phyloP scores from a whole-genome alignment of 2,113 vertebrate genomes.

The Anolis carolinensis region DNA sequence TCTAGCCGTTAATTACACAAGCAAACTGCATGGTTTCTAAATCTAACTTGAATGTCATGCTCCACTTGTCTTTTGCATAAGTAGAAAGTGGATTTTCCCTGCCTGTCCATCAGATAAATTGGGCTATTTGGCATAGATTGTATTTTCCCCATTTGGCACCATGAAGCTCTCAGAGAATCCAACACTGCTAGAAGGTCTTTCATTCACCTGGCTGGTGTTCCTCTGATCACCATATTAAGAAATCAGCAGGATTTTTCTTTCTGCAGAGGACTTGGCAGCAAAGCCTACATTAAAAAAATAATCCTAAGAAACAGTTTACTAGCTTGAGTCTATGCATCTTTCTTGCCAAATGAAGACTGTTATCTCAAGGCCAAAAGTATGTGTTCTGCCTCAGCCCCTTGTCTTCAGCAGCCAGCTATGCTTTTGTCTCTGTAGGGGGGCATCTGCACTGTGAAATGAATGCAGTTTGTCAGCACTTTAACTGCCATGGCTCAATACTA shows the following conservation, averaged over 20 bases:
- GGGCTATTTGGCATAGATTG: background rate
- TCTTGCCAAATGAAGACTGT: conserved; percentile 16
- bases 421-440: background rate
- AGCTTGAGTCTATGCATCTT: conserved; percentile 3
- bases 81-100: background rate
- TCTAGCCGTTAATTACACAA: background rate
- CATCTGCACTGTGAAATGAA: no score
- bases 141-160: background rate
- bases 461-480: no score
- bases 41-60: background rate
- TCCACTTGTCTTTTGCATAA: background rate
- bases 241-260: conserved; percentile 1
- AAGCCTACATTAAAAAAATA: background rate
- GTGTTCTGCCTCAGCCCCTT: background rate
- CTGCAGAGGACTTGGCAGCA: conserved; percentile 6
- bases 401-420: background rate
- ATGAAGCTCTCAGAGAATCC: background rate
- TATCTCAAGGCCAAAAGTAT: background rate
- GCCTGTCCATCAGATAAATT: background rate
- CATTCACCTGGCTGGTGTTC: background rate
- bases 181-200: background rate
- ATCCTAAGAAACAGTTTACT: conserved; percentile 7
- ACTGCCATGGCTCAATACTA: no score
- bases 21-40: background rate
- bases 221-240: background rate